phyloP scores from a whole-genome alignment of 2,888 invertebrate species.

The Flexamia atlantica region DNA sequence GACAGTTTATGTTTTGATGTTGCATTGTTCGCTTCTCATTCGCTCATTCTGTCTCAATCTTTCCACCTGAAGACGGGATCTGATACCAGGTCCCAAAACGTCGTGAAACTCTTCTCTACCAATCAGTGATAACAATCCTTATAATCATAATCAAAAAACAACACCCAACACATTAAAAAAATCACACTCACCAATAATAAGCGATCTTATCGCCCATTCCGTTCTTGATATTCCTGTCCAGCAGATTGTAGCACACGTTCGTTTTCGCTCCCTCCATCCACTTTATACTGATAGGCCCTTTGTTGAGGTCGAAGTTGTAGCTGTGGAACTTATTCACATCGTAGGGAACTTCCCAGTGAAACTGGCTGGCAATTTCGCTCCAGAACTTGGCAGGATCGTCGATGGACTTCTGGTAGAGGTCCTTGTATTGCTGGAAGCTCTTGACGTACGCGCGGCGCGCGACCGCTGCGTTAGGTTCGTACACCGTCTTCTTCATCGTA shows the following conservation, averaged over 20 bases:
- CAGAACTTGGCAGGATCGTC: constrained; percentile 95
- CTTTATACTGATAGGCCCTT: constrained; percentile 94
- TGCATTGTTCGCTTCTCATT: no score
- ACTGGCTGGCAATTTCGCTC: constrained; percentile 94
- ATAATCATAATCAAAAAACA: no score
- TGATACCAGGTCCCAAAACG: no score
- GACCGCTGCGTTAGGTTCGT: constrained; percentile 79
- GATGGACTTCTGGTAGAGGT: constrained; percentile 91
- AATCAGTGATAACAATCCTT: no score
- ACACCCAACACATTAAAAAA: no score
- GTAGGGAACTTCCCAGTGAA: constrained; percentile 92
- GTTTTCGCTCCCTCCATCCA: constrained; percentile 98
- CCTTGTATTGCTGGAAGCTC: constrained; percentile 86
- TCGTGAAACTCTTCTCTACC: no score
- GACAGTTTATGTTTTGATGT: no score
- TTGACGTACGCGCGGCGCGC: constrained; percentile 81
- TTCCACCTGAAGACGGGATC: no score
- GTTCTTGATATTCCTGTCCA: constrained; percentile 94
- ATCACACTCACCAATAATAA: constrained; percentile 93
- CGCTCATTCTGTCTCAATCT: no score
- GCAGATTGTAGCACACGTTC: constrained; percentile 96
- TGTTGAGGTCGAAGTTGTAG: constrained; percentile 93
- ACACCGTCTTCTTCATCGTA: constrained; percentile 74
- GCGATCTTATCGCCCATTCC: constrained; percentile 95
- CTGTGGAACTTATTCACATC: constrained; percentile 87